Conservation (phyloP, 2,113 vertebrate genomes). For the Epinephelus moara region DNA sequence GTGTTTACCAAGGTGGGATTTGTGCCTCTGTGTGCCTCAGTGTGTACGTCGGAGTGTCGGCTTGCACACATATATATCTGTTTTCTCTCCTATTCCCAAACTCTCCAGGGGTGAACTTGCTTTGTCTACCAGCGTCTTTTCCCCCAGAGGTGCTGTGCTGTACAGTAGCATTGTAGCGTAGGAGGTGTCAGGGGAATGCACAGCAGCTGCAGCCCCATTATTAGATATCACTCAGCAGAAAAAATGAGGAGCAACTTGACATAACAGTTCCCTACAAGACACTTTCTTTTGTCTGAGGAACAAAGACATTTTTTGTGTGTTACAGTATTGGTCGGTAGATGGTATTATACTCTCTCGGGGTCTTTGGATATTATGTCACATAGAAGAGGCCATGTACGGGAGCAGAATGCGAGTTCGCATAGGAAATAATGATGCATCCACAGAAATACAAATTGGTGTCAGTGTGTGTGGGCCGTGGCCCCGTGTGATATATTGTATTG, state of each 20-base stretch:
- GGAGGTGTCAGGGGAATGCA: constrained; percentile 56
- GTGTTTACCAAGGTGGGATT: constrained; percentile 28
- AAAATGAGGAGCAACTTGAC: constrained; percentile 35
- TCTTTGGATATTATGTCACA: constrained; percentile 37
- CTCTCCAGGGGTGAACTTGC: constrained; percentile 43
- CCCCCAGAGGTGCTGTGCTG: constrained; percentile 50
- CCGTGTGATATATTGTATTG: constrained; percentile 38
- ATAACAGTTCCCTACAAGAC: constrained; percentile 42
- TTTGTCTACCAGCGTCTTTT: constrained; percentile 47
- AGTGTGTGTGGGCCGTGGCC: not conserved
- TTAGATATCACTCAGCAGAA: constrained; percentile 43
- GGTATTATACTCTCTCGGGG: constrained; percentile 25
- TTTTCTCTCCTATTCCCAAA: constrained; percentile 40
- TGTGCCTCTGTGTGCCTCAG: constrained; percentile 26
- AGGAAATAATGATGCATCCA: not conserved
- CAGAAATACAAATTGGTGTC: constrained; percentile 8
- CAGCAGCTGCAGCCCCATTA: constrained; percentile 47
- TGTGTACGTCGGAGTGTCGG: constrained; percentile 12
- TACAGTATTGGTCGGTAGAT: constrained; percentile 26
- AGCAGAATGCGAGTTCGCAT: constrained; percentile 9
- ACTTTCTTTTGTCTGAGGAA: constrained; percentile 48
- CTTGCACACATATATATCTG: constrained; percentile 29
- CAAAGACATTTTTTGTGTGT: constrained; percentile 25
- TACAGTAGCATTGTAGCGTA: constrained; percentile 41
- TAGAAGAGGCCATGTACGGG: not conserved